Evolutionary conservation across 1,140 invertebrate species (phyloP).

Genomic region (Pygmarrhopalites habei): DNA sequence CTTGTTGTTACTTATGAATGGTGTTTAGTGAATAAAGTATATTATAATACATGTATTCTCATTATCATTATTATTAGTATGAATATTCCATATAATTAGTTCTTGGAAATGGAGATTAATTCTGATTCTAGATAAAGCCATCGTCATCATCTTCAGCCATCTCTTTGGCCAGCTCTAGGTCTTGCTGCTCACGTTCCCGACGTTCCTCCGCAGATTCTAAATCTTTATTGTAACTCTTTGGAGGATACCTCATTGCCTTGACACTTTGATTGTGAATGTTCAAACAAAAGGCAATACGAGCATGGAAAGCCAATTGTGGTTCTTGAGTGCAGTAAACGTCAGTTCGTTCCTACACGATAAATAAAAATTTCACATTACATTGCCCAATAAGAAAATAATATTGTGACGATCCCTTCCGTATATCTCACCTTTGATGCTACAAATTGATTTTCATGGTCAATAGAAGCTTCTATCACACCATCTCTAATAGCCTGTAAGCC

Average conservation of each 20-base stretch:
- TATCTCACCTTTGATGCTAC: constrained; percentile 97
- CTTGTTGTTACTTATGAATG: neutral
- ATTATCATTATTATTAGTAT: no score
- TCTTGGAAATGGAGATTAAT: neutral
- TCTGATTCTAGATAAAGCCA: constrained; percentile 34
- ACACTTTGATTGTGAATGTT: constrained; percentile 97
- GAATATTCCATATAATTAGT: no score
- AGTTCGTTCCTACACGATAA: no score
- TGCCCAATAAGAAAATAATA: no score
- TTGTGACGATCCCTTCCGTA: no score
- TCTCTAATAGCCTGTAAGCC: constrained; percentile 80
- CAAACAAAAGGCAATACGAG: constrained; percentile 94
- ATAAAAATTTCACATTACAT: no score
- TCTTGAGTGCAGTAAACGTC: constrained; percentile 97
- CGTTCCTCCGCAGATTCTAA: constrained; percentile 94
- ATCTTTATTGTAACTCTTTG: constrained; percentile 97
- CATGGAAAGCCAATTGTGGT: constrained; percentile 93
- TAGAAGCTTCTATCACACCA: constrained; percentile 94
- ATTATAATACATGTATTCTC: neutral
- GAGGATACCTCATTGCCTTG: constrained; percentile 98
- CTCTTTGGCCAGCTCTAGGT: constrained; percentile 94
- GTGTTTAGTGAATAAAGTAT: neutral
- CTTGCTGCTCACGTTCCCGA: constrained; percentile 91
- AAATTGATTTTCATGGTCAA: constrained; percentile 91
- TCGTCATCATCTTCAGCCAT: constrained; percentile 99